A percentile compares a stretch with the other conserved stretches of the same genome.
These are phyloP conservation scores for Ceratotherium simum DNA, from an alignment of 2,113 vertebrate species.

Conservation along the genomic window DNA sequence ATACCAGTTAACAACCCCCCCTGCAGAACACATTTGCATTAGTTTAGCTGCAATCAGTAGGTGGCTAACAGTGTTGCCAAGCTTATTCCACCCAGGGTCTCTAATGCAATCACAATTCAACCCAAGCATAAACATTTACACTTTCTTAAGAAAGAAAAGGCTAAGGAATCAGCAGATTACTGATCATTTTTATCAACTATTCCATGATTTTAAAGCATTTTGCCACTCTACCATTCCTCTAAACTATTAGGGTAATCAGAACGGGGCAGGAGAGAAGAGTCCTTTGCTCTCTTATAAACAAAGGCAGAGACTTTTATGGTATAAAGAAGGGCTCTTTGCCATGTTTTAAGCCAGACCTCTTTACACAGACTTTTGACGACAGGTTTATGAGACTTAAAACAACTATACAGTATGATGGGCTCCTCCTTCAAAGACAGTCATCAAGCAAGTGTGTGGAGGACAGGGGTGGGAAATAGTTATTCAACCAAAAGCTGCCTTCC, in stretches of 20 bases:
- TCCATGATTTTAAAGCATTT: background rate
- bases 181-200: background rate
- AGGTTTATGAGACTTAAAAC: conserved; percentile 4
- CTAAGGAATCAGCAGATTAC: conserved; percentile 3
- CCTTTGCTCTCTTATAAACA: conserved; percentile 53
- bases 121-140: conserved; percentile 45
- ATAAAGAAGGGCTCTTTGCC: background rate
- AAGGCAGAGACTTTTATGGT: conserved; percentile 40
- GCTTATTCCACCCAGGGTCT: background rate
- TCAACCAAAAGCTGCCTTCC: conserved; percentile 36
- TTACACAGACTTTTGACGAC: background rate
- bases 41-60: conserved; percentile 1
- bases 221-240: conserved; percentile 14
- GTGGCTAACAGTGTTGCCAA: background rate
- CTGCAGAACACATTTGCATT: background rate
- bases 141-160: conserved; percentile 20
- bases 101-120: conserved; percentile 42
- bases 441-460: background rate
- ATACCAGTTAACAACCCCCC: background rate
- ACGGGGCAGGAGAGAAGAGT: conserved; percentile 46
- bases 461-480: background rate
- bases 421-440: conserved; percentile 11
- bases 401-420: background rate
- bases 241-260: conserved; percentile 44
- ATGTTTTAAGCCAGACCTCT: conserved; percentile 7